Evolutionary conservation across 1,140 invertebrate genomes (phyloP), one percentile per base, ranked within the genome.

Genomic region (Rhopalosiphum maidis): DNA sequence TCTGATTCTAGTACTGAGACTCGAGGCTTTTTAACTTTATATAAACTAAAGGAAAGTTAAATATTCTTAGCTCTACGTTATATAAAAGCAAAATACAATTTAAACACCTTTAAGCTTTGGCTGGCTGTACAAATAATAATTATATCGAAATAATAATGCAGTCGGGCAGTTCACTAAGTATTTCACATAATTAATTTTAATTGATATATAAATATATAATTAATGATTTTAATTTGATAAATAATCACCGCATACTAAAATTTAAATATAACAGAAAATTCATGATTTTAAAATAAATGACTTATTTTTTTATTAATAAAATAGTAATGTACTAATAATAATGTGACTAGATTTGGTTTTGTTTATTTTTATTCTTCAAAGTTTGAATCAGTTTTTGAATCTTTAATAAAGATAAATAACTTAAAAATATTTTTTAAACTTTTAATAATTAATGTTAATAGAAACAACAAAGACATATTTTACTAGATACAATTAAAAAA

Each of bases 141-240:
- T 77, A 77, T 18, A 77, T 77, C 15, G 30, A 77, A 77, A 30
- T n/a, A 77, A 77, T 77, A 77, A 77, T 77, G 60, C 15, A 21
- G 15, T n/a, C 5, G 15, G 60, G 30, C 60, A 68, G 60, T 5
- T n/a, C 60, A 77, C n/a, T 18, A 18, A n/a, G 60, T 21, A 77
- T 77, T 77, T 77, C 30, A n/a, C 60, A 77, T 77, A 77, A 77
- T 77, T 77, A 77, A n/a, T 77, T 77, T 77, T n/a, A 77, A 77
- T 77, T 77, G 60, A 77, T 77, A 77, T 77, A 77, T 77, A n/a
- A 77, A 15, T 77, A 35, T 77, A n/a, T 77, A 77, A 77, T 30
- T 77, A 77, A 77, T 77, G 30, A n/a, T 77, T 77, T 77, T n/a
- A 77, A n/a, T 35, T n/a, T 77, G 4, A 77, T 77, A n/a, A 77